Base-by-base conservation (phyloP, 2,888 invertebrate genomes). In the Pogonocherus hispidulus region DNA sequence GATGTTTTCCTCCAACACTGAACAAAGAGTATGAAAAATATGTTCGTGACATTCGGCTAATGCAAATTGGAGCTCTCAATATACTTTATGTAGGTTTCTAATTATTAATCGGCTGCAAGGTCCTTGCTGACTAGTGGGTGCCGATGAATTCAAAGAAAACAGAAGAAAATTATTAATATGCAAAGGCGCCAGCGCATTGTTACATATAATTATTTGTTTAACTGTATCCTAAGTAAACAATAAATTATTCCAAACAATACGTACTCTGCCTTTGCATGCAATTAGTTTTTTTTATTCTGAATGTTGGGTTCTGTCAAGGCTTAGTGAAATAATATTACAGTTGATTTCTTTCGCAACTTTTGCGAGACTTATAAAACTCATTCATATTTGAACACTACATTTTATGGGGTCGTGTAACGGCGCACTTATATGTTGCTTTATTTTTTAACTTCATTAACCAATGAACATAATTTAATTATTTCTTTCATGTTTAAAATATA, bases 81-180 rank as follows among this genome's bases (percentile, higher is more conserved):
- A 16, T 16, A n/a, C 16, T 16, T 41, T n/a, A 41, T 14, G 41
- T 41, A 41, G 41, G 41, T 41, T 41, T 41, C n/a, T 41, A 41
- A 41, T 41, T n/a, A n/a, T n/a, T 41, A 41, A 41, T 41, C n/a
- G 3, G 41, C n/a, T 14, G 41, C 41, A 41, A 41, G 41, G 41
- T 41, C 41, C 16, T 41, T 14, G 41, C 14, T 6, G 41, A 5
- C 14, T 41, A 41, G 41, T 41, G 41, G 41, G 41, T 41, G 41
- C n/a, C 41, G 11, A 41, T 16, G 41, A 41, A 41, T 41, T 41
- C 41, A 41, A 16, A 41, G 41, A 41, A 41, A 41, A 41, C 41
- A 14, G 41, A 41, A 41, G 41, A 41, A 41, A 41, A 41, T 41
- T 41, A 41, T 41, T 41, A 41, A 41, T 41, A 41, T 41, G 41